Percentiles rank a stretch among this genome's conserved stretches.
phyloP scores from a whole-genome alignment of 1,140 invertebrate species.

The Pachypsylla venusta region DNA sequence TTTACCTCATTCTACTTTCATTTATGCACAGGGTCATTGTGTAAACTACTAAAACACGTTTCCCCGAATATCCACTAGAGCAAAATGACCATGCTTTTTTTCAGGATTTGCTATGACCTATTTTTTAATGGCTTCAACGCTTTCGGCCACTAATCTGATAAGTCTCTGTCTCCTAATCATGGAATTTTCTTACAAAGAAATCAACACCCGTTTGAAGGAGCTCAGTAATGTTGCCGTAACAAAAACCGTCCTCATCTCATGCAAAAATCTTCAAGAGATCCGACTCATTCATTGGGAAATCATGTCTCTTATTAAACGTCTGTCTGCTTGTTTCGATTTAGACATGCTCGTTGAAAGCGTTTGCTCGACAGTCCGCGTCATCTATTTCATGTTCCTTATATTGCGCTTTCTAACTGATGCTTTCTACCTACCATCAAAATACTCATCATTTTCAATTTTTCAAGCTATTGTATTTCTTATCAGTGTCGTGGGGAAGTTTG shows the following conservation, averaged over 20 bases:
- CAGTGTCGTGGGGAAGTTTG: constrained; percentile 12
- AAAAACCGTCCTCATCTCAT: not conserved
- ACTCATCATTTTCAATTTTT: not conserved
- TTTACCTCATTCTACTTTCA: too few relatives aligned
- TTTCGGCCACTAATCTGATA: not conserved
- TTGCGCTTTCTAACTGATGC: not conserved
- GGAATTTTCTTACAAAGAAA: not conserved
- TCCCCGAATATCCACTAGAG: too few relatives aligned
- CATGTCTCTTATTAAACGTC: not conserved
- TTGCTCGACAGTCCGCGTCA: not conserved
- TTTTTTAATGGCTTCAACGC: not conserved
- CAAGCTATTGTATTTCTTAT: constrained; percentile 11
- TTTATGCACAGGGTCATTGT: too few relatives aligned
- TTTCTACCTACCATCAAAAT: not conserved
- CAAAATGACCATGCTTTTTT: too few relatives aligned
- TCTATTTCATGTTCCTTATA: constrained; percentile 5
- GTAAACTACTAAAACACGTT: too few relatives aligned
- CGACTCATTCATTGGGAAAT: not conserved
- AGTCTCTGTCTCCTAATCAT: constrained; percentile 4
- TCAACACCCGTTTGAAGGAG: not conserved
- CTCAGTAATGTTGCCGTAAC: not conserved
- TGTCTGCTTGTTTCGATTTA: not conserved
- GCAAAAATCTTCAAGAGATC: not conserved
- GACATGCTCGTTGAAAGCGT: constrained; percentile 5
- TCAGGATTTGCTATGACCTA: not conserved